A percentile compares a stretch with the other conserved stretches of the same genome.
These are phyloP conservation scores for Jaculus jaculus DNA, from an alignment of 2,113 vertebrate species.

Conservation along the genomic window DNA sequence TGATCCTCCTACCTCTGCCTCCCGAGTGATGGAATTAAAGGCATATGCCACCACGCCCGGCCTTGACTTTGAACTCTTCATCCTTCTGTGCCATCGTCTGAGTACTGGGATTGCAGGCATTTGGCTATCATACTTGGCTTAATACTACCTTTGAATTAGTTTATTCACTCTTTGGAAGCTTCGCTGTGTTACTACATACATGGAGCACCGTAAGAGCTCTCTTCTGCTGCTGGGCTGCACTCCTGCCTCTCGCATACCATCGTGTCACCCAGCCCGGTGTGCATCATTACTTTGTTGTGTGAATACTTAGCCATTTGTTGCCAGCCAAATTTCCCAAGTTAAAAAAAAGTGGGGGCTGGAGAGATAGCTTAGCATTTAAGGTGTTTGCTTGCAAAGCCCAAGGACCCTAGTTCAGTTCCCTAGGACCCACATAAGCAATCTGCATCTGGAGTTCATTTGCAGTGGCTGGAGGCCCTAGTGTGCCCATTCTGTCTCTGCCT, in stretches of 20 bases:
- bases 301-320: slow-evolving; percentile 10
- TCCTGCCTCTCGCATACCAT: neutral
- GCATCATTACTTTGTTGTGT: neutral
- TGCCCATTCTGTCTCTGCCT: too few species aligned
- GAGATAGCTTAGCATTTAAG: too few species aligned
- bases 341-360: neutral
- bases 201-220: neutral
- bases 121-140: neutral
- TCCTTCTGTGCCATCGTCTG: neutral
- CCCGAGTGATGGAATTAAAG: too few species aligned
- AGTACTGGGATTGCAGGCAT: neutral
- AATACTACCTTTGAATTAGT: neutral
- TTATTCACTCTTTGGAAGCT: slow-evolving; percentile 15
- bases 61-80: too few species aligned
- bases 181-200: neutral
- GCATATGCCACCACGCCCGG: too few species aligned
- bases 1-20: too few species aligned
- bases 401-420: too few species aligned
- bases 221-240: neutral
- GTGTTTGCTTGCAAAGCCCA: too few species aligned
- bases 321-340: slow-evolving; percentile 22
- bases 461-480: too few species aligned
- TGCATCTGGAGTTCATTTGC: too few species aligned
- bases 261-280: neutral
- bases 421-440: too few species aligned